Conservation (phyloP, 2,113 vertebrate species). For the Rhea americana region DNA sequence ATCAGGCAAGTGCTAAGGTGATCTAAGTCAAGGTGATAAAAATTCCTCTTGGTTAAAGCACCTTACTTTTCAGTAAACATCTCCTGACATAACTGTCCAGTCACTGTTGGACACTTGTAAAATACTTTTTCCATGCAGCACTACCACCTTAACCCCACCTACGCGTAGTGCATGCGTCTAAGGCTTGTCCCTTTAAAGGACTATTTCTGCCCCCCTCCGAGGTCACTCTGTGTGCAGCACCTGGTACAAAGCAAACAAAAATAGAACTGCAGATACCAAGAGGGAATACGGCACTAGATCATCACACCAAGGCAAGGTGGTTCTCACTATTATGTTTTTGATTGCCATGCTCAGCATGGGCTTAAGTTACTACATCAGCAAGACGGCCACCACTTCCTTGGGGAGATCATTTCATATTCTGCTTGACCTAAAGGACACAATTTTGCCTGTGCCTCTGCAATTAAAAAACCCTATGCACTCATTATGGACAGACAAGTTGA, state of each 20-base stretch:
- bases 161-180: background rate
- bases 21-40: conserved; percentile 24
- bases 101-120: background rate
- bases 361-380: background rate
- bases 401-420: background rate
- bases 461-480: background rate
- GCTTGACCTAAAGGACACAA: rapidly evolving
- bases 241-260: background rate
- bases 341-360: rapidly evolving
- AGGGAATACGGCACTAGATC: rapidly evolving
- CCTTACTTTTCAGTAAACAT: background rate
- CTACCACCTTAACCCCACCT: background rate
- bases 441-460: background rate
- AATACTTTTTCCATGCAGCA: background rate
- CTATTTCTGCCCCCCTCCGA: background rate
- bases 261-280: background rate
- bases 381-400: background rate
- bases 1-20: background rate
- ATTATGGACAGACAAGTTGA: background rate
- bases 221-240: rapidly evolving
- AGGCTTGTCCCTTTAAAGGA: background rate
- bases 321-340: rapidly evolving
- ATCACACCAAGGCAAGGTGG: background rate
- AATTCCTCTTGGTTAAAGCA: background rate
- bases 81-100: background rate